Percentiles rank a stretch among this genome's conserved stretches.
phyloP scores from a whole-genome alignment of 2,797 vertebrate genomes.

The Enteromius treurensis region DNA sequence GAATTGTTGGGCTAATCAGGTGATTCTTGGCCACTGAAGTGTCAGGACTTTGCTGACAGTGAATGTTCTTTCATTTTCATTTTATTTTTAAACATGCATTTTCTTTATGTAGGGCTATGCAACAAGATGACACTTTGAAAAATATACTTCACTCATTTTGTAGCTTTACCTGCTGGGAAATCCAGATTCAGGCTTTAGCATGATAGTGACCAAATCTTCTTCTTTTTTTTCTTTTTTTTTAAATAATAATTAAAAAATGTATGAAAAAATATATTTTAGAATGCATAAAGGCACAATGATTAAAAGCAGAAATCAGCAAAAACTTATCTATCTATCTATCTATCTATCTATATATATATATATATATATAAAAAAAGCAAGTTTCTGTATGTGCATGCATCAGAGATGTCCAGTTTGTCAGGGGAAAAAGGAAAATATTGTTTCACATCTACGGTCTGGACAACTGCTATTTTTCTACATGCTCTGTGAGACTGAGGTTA shows the following conservation, averaged over 20 bases:
- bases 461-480: conserved; percentile 56
- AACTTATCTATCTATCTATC: neutral
- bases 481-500: conserved; percentile 48
- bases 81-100: conserved; percentile 44
- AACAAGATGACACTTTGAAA: conserved; percentile 81
- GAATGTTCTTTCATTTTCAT: conserved; percentile 26
- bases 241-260: conserved; percentile 58
- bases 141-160: conserved; percentile 72
- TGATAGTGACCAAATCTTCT: conserved; percentile 94
- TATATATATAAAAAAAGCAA: conserved; percentile 65
- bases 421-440: conserved; percentile 62
- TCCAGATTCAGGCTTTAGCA: conserved; percentile 86
- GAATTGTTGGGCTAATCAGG: conserved; percentile 11
- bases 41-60: conserved; percentile 49
- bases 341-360: conserved; percentile 59
- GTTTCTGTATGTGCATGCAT: conserved; percentile 82
- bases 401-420: conserved; percentile 69
- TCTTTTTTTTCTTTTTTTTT: conserved; percentile 55
- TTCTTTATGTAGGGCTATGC: conserved; percentile 85
- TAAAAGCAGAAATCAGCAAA: conserved; percentile 67
- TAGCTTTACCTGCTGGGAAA: conserved; percentile 84
- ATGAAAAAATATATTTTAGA: conserved; percentile 73
- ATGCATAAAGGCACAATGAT: conserved; percentile 85
- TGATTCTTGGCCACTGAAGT: conserved; percentile 16
- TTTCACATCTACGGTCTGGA: conserved; percentile 53